Evolutionary conservation across 2,797 vertebrate genomes (phyloP).

Genomic region (Artibeus lituratus): DNA sequence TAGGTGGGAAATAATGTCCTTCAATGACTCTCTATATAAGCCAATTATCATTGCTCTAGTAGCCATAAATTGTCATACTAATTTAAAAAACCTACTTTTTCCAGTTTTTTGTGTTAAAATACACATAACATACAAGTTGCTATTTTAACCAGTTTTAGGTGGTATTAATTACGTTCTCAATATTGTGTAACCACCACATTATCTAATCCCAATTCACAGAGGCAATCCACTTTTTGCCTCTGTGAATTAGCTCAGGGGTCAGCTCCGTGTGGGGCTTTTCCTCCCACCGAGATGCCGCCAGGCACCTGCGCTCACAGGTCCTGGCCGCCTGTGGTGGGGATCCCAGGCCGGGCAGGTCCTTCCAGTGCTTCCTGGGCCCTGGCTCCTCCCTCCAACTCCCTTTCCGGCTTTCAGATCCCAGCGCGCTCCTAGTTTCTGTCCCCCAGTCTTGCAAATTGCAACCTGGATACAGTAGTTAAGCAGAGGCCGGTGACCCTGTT

Average conservation of each 20-base stretch:
- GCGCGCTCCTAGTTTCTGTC: background rate
- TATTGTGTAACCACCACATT: background rate
- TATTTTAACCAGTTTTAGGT: background rate
- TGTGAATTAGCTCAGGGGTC: background rate
- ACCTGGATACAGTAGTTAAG: too few species aligned
- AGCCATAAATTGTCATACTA: background rate
- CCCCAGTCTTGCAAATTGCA: background rate
- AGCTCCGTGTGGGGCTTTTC: background rate
- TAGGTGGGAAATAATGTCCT: background rate
- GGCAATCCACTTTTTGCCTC: background rate
- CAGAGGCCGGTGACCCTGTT: background rate
- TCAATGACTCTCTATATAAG: background rate
- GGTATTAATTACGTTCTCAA: background rate
- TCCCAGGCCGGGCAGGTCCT: background rate
- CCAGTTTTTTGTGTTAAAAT: background rate
- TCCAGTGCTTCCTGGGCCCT: background rate
- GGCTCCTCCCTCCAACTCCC: background rate
- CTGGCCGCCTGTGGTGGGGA: background rate
- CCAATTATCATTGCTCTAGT: background rate
- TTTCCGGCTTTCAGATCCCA: background rate
- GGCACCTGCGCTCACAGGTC: background rate
- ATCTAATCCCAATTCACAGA: background rate
- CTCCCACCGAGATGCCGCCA: fast-evolving
- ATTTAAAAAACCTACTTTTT: background rate
- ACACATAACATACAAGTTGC: background rate